Evolutionary conservation across 2,113 vertebrate genomes (phyloP), one percentile per base, ranked within the genome.

Genomic region (Nycticryphes semicollaris): DNA sequence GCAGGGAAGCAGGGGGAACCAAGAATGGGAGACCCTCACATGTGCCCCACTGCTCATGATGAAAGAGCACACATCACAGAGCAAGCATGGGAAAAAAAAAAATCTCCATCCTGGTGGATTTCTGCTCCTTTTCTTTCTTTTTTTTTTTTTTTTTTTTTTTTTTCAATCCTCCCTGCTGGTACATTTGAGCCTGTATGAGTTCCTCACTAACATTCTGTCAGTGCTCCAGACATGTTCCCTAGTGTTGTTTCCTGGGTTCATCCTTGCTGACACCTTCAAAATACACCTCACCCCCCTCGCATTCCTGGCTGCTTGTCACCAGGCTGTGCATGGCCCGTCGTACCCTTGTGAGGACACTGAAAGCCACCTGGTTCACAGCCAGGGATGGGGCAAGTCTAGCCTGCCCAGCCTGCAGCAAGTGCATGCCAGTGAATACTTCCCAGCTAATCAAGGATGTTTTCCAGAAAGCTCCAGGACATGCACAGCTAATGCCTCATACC

Each of bases 361-460:
- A 53, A 74, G 15, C 12, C 56, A 56, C 12, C 21, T 50, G 57
- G 20, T 56, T 85, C 60, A 37, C 30, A 90, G 62, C 14, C 23
- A 69, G 64, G 51, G 15, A 67, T n/a, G 63, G 63, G 31, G 28
- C 28, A 74, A 59, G 19, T 12, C 14, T 24, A 20, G 12, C 13
- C 21, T 54, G 47, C 37, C 30, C n/a, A 54, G 12, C 54, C 90
- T 73, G 31, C 37, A 14, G 54, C 72, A n/a, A 59, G 41, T 67
- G 41, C 63, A n/a, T 17, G 54, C 51, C 64, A 47, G 8, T 35
- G 84, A 91, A 68, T 87, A 24, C n/a, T 88, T 90, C 39, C 33
- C 50, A 85, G 39, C 23, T 91, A 72, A 91, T 78, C 73, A 78
- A 78, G 30, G 53, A 82, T 59, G 47, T 53, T 89, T 82, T 68